A percentile compares a stretch with the other conserved stretches of the same genome.
Evolutionary conservation across 2,888 invertebrate genomes (phyloP).

Genomic region (Cancer borealis): DNA sequence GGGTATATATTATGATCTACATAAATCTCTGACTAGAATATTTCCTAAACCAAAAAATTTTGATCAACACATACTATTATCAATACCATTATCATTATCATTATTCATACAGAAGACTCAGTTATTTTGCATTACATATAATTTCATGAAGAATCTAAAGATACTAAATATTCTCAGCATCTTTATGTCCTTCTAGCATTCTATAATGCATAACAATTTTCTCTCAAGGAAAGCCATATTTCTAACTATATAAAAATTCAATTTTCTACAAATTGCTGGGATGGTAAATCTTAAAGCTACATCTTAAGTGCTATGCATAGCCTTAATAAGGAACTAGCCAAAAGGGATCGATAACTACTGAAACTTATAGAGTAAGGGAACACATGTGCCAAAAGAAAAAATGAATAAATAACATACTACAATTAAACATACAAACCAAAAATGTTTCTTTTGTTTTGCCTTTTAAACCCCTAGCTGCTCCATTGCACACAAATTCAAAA

Average conservation of each 20-base stretch:
- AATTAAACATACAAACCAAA: conserved; percentile 29
- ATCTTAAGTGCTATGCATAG: conserved; percentile 39
- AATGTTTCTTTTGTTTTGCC: not conserved
- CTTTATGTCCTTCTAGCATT: not conserved
- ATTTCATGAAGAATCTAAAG: not conserved
- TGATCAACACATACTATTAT: not conserved
- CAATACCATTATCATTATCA: not conserved
- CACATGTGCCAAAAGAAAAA: not conserved
- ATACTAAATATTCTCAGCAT: not conserved
- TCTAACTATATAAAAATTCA: conserved; percentile 33
- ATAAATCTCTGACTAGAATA: not conserved
- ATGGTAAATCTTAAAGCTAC: conserved; percentile 52
- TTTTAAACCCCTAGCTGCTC: conserved; percentile 5
- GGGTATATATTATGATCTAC: not conserved
- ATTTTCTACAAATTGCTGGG: conserved; percentile 30
- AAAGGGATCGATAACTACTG: conserved; percentile 9
- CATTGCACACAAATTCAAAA: not conserved
- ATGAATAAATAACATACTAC: not conserved
- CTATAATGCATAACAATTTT: conserved; percentile 41
- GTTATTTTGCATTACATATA: not conserved
- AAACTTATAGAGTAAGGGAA: conserved; percentile 25
- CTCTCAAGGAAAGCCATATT: conserved; percentile 17
- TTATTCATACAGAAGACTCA: conserved; percentile 41
- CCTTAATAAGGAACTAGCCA: not conserved
- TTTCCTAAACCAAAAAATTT: not conserved